A percentile compares a stretch with the other conserved stretches of the same genome.
These are phyloP conservation scores for Tenebrio molitor DNA, from an alignment of 1,140 invertebrate species.

Conservation along the genomic window DNA sequence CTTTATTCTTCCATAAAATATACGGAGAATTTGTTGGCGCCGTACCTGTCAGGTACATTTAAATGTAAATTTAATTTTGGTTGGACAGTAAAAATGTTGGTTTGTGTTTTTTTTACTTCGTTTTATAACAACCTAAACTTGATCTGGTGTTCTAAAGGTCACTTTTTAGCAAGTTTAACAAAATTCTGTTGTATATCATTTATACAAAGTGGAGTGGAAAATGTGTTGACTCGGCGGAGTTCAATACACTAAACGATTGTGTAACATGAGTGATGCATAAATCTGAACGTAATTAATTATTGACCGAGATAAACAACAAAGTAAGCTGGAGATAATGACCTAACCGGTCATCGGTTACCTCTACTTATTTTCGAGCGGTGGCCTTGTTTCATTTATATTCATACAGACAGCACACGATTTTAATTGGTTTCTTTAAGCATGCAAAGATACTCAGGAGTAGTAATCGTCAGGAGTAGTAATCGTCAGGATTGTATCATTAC, in stretches of 20 bases:
- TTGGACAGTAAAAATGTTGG: background rate
- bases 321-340: slow-evolving; percentile 15
- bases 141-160: slow-evolving; percentile 3
- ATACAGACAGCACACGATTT: too few relatives aligned
- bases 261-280: slow-evolving; percentile 25
- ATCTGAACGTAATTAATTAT: slow-evolving; percentile 33
- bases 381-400: background rate
- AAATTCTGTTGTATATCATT: background rate
- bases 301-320: slow-evolving; percentile 31
- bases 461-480: too few relatives aligned
- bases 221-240: slow-evolving; percentile 19
- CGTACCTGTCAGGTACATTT: slow-evolving; percentile 9
- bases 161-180: slow-evolving; percentile 5
- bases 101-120: background rate
- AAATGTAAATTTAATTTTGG: slow-evolving; percentile 15
- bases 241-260: slow-evolving; percentile 29
- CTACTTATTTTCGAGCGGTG: slow-evolving; percentile 20
- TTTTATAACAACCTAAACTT: slow-evolving; percentile 7
- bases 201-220: slow-evolving; percentile 18
- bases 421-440: too few relatives aligned
- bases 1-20: slow-evolving; percentile 25
- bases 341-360: slow-evolving; percentile 6
- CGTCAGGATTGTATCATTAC: too few relatives aligned
- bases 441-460: too few relatives aligned
- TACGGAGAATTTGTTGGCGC: slow-evolving; percentile 7